These are phyloP conservation scores for Paguma larvata DNA, from an alignment of 2,797 vertebrate species.

Conservation along the genomic window DNA sequence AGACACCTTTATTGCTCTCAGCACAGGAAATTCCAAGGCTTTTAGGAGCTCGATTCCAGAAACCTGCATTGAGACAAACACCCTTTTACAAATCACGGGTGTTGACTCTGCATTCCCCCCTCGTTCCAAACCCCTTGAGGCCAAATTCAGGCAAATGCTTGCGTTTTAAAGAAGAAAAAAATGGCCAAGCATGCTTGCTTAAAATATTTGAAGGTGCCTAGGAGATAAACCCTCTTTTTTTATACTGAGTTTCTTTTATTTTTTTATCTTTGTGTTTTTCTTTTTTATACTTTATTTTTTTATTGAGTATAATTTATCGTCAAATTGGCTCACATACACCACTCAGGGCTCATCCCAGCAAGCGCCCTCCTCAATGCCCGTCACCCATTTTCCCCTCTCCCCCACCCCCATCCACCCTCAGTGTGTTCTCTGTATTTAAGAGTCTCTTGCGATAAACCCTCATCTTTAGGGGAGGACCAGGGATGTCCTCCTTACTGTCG, in stretches of 20 bases:
- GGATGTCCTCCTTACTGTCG: no score
- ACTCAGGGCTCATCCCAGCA: no score
- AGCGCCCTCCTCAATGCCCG: no score
- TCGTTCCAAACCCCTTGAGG: fast-evolving
- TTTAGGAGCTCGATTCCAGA: not conserved
- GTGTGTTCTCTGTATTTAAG: no score
- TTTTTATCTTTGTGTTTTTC: no score
- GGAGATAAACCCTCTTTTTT: not conserved
- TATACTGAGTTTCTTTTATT: no score
- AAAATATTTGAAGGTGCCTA: not conserved
- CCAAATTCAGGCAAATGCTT: not conserved
- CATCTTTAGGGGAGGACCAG: not conserved
- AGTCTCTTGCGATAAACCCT: not conserved
- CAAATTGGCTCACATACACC: no score
- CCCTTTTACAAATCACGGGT: not conserved
- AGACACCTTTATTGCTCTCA: fast-evolving
- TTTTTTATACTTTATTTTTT: no score
- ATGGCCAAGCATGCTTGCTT: not conserved
- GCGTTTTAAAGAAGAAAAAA: not conserved
- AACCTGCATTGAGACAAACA: fast-evolving
- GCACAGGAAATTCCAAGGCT: fast-evolving
- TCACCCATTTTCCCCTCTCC: no score
- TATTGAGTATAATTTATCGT: no score
- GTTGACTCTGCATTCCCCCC: fast-evolving
- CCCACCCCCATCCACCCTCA: no score